phyloP scores from a whole-genome alignment of 1,140 invertebrate genomes.

The Leptinotarsa lineolata region DNA sequence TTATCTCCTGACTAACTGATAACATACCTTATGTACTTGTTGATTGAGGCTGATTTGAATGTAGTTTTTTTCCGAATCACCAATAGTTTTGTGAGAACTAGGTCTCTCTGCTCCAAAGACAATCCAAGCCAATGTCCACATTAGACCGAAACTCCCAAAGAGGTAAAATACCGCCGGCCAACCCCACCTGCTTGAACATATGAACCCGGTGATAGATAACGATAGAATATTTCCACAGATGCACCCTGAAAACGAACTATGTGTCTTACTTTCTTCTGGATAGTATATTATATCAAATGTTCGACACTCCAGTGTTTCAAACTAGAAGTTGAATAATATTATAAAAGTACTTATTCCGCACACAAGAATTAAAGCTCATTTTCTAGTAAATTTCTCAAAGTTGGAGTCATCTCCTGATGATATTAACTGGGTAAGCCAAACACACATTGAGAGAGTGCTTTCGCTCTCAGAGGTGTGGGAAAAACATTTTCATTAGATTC shows the following conservation, averaged over 20 bases:
- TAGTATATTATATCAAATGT: not conserved
- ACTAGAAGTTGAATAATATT: too few species aligned
- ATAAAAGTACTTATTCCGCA: too few species aligned
- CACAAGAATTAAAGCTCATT: too few species aligned
- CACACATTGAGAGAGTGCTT: too few species aligned
- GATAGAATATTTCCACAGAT: slow-evolving; percentile 75
- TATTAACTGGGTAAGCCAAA: too few species aligned
- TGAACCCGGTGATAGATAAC: slow-evolving; percentile 69
- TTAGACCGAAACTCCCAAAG: slow-evolving; percentile 60
- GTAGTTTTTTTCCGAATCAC: slow-evolving; percentile 64
- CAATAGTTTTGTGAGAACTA: slow-evolving; percentile 62
- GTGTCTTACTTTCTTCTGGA: too few species aligned
- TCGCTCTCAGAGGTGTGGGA: too few species aligned
- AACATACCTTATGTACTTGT: slow-evolving; percentile 33
- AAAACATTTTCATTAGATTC: too few species aligned
- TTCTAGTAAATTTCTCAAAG: too few species aligned
- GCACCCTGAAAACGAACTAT: slow-evolving; percentile 56
- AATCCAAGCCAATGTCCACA: slow-evolving; percentile 67
- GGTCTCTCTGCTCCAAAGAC: slow-evolving; percentile 71
- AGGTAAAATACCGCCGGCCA: slow-evolving; percentile 82
- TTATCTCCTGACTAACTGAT: not conserved
- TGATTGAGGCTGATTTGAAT: slow-evolving; percentile 64
- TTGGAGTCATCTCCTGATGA: too few species aligned
- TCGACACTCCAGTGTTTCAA: not conserved
- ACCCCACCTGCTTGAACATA: slow-evolving; percentile 67